Percentiles rank a stretch among this genome's conserved stretches.
phyloP scores from a whole-genome alignment of 2,797 vertebrate species.

The Myoxocephalus aenaeus region DNA sequence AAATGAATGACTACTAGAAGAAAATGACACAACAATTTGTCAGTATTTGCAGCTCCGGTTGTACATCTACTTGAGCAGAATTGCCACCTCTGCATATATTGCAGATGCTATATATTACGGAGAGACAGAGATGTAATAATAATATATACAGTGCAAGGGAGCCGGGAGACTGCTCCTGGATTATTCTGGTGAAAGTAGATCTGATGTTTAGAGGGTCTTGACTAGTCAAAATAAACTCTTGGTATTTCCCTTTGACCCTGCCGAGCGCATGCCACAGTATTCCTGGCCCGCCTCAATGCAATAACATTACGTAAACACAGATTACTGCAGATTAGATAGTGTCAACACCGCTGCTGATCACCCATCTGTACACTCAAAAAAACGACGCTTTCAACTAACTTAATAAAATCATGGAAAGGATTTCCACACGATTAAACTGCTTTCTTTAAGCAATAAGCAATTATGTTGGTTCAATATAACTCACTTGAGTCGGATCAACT shows the following conservation, averaged over 20 bases:
- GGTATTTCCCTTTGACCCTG: constrained; percentile 51
- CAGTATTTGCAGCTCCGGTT: constrained; percentile 42
- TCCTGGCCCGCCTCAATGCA: constrained; percentile 50
- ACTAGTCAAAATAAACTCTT: constrained; percentile 73
- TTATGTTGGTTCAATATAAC: too few relatives aligned
- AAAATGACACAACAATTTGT: constrained; percentile 49
- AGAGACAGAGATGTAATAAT: constrained; percentile 31
- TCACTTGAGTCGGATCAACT: too few relatives aligned
- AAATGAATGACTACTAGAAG: constrained; percentile 48
- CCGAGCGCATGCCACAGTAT: constrained; percentile 59
- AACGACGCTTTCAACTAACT: too few relatives aligned
- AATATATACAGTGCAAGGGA: constrained; percentile 22
- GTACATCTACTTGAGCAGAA: constrained; percentile 25
- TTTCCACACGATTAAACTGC: too few relatives aligned
- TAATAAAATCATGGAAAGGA: too few relatives aligned
- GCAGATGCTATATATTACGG: not conserved
- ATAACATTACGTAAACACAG: constrained; percentile 75
- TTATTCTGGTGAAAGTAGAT: constrained; percentile 55
- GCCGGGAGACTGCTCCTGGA: constrained; percentile 17
- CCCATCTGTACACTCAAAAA: too few relatives aligned
- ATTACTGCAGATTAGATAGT: constrained; percentile 71
- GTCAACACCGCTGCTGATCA: constrained; percentile 54
- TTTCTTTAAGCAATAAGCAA: too few relatives aligned
- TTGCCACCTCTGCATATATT: constrained; percentile 43
- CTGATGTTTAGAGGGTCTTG: constrained; percentile 48